Conservation (phyloP, 2,888 invertebrate species). For the Melanophora roralis region DNA sequence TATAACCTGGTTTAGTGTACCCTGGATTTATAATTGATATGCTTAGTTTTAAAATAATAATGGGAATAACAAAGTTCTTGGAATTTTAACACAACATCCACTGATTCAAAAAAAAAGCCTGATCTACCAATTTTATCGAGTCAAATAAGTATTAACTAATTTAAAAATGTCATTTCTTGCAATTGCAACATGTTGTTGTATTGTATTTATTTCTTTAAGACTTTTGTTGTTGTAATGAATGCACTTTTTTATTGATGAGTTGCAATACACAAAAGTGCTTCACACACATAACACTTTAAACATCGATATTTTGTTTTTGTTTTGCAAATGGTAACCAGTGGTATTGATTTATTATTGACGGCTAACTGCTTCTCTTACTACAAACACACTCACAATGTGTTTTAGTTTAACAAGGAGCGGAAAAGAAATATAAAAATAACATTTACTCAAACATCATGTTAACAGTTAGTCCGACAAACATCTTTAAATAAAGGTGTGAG, state of each 20-base stretch:
- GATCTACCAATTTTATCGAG: no score
- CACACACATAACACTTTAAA: neutral
- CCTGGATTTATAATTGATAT: no score
- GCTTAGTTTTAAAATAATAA: no score
- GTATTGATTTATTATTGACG: constrained; percentile 57
- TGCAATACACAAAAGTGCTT: neutral
- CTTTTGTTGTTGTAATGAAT: neutral
- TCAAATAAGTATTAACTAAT: no score
- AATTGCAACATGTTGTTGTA: no score
- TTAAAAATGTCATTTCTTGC: no score
- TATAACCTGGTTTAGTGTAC: no score
- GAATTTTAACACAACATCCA: no score
- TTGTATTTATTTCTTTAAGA: neutral
- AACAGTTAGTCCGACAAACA: neutral
- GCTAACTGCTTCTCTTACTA: constrained; percentile 13
- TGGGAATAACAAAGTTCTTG: no score
- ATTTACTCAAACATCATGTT: neutral
- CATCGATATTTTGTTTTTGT: neutral
- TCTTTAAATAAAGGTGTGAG: constrained; percentile 5
- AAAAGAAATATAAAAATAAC: constrained; percentile 2
- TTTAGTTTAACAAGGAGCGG: neutral
- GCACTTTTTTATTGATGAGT: neutral
- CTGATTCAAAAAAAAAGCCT: no score
- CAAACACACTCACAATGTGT: neutral
- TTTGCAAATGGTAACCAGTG: neutral